These are phyloP conservation scores for Eupelmus urozonus DNA, from an alignment of 2,888 invertebrate genomes.

Conservation along the genomic window DNA sequence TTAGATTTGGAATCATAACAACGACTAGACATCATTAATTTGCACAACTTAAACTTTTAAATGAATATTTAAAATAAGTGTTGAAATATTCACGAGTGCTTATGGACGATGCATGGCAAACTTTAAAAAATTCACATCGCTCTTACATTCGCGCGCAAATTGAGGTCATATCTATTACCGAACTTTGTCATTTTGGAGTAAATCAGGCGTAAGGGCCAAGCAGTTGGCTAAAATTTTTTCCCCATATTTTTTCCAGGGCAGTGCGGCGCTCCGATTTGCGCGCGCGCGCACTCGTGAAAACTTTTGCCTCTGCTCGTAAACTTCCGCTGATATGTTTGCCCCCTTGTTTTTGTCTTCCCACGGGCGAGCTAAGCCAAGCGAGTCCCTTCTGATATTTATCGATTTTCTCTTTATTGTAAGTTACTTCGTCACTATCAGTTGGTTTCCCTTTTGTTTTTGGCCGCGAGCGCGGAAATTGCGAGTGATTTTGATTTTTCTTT, in stretches of 20 bases:
- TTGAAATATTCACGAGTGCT: no score
- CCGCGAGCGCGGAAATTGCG: not conserved
- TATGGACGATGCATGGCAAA: no score
- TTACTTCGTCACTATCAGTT: not conserved
- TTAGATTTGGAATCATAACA: no score
- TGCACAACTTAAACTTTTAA: no score
- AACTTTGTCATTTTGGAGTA: not conserved
- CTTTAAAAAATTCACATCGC: no score
- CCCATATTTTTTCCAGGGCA: not conserved
- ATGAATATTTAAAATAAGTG: no score
- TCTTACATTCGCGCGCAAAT: no score
- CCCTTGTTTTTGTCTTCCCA: not conserved
- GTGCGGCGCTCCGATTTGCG: no score
- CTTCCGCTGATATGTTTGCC: not conserved
- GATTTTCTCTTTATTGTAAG: constrained; percentile 1
- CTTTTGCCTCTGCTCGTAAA: constrained; percentile 8
- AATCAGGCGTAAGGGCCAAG: constrained; percentile 12
- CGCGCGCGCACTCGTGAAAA: not conserved
- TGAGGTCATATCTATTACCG: constrained; percentile 1
- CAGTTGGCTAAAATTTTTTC: not conserved
- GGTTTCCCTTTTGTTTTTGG: not conserved
- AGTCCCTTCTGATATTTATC: constrained; percentile 22
- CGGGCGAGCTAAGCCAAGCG: not conserved
- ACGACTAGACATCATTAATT: no score
- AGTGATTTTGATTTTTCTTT: not conserved